phyloP scores from a whole-genome alignment of 2,797 vertebrate genomes.

The Mallotus villosus region DNA sequence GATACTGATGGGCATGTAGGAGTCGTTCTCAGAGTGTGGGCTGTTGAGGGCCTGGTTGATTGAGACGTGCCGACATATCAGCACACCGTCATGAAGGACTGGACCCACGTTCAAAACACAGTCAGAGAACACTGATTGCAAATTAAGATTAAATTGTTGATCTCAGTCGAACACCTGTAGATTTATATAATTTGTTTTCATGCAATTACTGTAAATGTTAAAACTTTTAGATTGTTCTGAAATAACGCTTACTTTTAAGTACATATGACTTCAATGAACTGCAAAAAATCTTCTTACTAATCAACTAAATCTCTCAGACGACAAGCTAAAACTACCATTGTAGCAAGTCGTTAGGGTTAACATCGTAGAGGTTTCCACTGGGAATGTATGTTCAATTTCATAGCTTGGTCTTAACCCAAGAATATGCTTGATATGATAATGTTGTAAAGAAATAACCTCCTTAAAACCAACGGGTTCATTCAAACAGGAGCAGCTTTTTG shows the following conservation, averaged over 20 bases:
- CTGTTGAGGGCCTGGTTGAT: slow-evolving; percentile 17
- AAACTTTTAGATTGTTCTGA: too few species aligned
- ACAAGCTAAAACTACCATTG: not conserved
- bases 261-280: too few species aligned
- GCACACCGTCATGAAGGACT: slow-evolving; percentile 25
- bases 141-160: too few species aligned
- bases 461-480: not conserved
- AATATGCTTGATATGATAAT: not conserved
- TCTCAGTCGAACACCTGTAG: too few species aligned
- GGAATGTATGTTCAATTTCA: not conserved
- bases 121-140: not conserved
- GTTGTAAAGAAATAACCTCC: not conserved
- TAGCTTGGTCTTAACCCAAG: not conserved
- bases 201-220: too few species aligned
- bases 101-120: not conserved
- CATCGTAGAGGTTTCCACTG: not conserved
- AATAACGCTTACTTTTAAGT: too few species aligned
- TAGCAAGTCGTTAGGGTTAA: not conserved
- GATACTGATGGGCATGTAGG: slow-evolving; percentile 10
- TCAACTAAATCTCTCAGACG: not conserved
- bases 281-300: not conserved
- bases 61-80: slow-evolving; percentile 25
- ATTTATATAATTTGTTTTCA: too few species aligned
- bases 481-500: not conserved
- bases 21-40: slow-evolving; percentile 9